Evolutionary conservation across 1,140 invertebrate genomes (phyloP), one percentile per base, ranked within the genome.

Genomic region (Diprion similis): DNA sequence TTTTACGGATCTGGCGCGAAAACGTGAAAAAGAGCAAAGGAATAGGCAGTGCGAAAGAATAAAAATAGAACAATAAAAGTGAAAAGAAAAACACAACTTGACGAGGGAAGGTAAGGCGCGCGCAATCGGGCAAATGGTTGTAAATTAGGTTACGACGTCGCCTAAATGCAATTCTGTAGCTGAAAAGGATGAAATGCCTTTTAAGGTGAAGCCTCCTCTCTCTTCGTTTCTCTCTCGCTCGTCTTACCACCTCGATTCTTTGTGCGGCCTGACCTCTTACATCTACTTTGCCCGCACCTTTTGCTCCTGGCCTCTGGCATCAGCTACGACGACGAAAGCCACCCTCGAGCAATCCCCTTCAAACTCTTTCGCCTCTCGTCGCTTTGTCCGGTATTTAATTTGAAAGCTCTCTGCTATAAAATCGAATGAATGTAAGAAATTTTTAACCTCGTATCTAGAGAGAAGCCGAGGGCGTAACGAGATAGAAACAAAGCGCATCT

Each of bases 121-220:
- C 66, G 66, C 66, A 68, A 68, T 68, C 66, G 66, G 18, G 66
- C 66, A 68, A 68, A 68, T 68, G 66, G 66, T 45, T 11, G 66
- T 13, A 68, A 68, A 68, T 68, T 68, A 68, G 66, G 66, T 68
- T 68, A 15, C 37, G 18, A 7, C 66, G 18, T 68, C 37, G 66
- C 66, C 66, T 19, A 68, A 68, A 68, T 68, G 66, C 66, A 68
- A 68, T 68, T 68, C 37, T 45, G 66, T 68, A 15, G 66, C 37
- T 45, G 66, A 68, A 68, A 45, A 68, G 66, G 15, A 15, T 68
- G 11, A 13, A 68, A 68, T 68, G 15, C 66, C 18, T 68, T 68
- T 68, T 68, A 68, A 18, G 66, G 18, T n/a, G 15, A 6, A 9
- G 3, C 11, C 51, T 45, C 66, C 66, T 68, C 18, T 18, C 8